Base-by-base conservation (phyloP, 2,797 vertebrate genomes). In the Eleutherodactylus coqui region DNA sequence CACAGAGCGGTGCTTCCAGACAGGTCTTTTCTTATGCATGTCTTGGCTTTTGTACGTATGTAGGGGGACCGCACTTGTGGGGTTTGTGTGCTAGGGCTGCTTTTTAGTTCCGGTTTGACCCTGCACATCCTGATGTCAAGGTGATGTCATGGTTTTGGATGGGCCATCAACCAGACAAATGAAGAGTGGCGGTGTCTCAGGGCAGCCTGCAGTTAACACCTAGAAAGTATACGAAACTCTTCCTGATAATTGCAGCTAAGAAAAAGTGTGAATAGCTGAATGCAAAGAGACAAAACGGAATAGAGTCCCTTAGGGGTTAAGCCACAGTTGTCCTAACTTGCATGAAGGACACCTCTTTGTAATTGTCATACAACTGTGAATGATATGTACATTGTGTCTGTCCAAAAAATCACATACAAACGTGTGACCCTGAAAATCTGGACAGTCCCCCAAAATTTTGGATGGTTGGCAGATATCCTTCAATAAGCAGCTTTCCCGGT, bases 361-460 rank as follows among this genome's bases (percentile, higher is more conserved):
- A n/a, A 73, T 73, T 69, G 41, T 43, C 24, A 73, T 27, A 13
- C 21, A 45, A 45, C 41, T 45, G 45, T 72, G 41, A 43, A 41
- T 27, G 1, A n/a, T 14, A 27, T 27, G 11, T 5, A 17, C 11
- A 70, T 2, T 70, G 36, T 69, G 67, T 13, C 38, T 43, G 13
- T 45, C 70, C 38, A 43, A 73, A 45, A 0, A n/a, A 70, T 70
- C 24, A 73, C 24, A 45, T 27, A 43, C 41, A 45, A 73, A 43
- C 3, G 41, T 45, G 11, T 73, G 70, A 73, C 70, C 70, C 70
- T 73, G 70, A 73, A 73, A 73, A 73, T n/a, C 36, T 73, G 70
- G 70, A 73, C 24, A 45, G 24, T 73, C 24, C 70, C 70, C 24
- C 11, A 45, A 45, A 45, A 73, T 45, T 45, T 43, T 9, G 67